Percentiles rank a stretch among this genome's conserved stretches.
These are phyloP conservation scores for Noctua janthina DNA, from an alignment of 2,888 invertebrate genomes.

Conservation along the genomic window DNA sequence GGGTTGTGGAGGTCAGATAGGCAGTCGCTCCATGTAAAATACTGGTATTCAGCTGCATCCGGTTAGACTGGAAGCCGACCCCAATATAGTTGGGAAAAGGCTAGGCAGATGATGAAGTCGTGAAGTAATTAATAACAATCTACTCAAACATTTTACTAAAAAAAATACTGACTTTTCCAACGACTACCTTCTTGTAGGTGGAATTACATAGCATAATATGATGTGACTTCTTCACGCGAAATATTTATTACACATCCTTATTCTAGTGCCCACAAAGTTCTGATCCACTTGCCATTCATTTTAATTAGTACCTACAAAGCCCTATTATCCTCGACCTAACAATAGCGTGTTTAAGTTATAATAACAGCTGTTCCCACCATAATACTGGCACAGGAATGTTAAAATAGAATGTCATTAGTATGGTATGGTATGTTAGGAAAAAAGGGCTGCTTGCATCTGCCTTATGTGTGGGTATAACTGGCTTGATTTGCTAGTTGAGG, in stretches of 20 bases:
- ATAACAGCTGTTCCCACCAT: constrained; percentile 23
- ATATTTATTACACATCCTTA: neutral
- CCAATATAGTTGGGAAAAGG: too few relatives aligned
- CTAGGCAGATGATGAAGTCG: too few relatives aligned
- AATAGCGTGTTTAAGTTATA: constrained; percentile 37
- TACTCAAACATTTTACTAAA: too few relatives aligned
- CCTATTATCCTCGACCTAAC: constrained; percentile 37
- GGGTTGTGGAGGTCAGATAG: too few relatives aligned
- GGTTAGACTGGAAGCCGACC: too few relatives aligned
- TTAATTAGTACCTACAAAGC: constrained; percentile 31
- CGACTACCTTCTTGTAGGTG: too few relatives aligned
- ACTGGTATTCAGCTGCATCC: too few relatives aligned
- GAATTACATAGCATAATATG: too few relatives aligned
- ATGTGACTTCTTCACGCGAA: too few relatives aligned
- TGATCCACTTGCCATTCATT: neutral
- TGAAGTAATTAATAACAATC: too few relatives aligned
- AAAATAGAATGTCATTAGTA: constrained; percentile 24
- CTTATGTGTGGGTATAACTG: neutral
- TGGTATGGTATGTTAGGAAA: neutral
- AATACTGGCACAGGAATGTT: constrained; percentile 31
- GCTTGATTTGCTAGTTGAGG: neutral
- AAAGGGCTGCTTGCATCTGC: constrained; percentile 25
- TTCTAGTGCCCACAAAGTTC: neutral
- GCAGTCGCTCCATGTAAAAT: too few relatives aligned
- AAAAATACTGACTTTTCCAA: too few relatives aligned